Evolutionary conservation across 2,888 invertebrate species (phyloP).

Genomic region (Anorthoa munda): DNA sequence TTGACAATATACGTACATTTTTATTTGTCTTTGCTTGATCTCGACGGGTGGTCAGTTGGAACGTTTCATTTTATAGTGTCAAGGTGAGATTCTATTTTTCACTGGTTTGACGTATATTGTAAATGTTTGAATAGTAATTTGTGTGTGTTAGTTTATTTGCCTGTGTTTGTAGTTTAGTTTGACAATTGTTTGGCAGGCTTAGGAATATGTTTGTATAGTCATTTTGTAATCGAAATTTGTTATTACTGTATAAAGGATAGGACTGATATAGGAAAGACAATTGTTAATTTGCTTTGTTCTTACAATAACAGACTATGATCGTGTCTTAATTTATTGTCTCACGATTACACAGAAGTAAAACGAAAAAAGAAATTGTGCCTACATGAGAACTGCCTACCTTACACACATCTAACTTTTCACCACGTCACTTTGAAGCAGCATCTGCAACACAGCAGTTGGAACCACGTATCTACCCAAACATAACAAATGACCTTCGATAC

Average conservation of each 20-base stretch:
- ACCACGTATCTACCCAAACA: neutral
- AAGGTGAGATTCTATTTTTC: constrained; percentile 29
- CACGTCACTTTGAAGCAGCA: neutral
- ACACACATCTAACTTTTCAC: neutral
- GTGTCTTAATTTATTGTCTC: too few relatives aligned
- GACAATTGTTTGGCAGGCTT: neutral
- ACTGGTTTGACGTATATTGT: constrained; percentile 33
- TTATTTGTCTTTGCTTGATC: constrained; percentile 17
- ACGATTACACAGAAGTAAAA: too few relatives aligned
- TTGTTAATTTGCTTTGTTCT: neutral
- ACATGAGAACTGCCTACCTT: neutral
- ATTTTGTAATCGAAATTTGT: neutral
- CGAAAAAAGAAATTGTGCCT: too few relatives aligned
- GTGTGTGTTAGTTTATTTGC: constrained; percentile 6
- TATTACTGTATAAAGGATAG: too few relatives aligned
- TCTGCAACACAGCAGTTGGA: neutral
- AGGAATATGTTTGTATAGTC: neutral
- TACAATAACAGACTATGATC: too few relatives aligned
- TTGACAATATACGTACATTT: constrained; percentile 6
- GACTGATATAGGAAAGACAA: too few relatives aligned
- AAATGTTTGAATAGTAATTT: neutral
- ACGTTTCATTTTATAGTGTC: constrained; percentile 32
- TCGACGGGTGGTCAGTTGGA: constrained; percentile 12
- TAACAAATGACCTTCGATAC: neutral
- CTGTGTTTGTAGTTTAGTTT: neutral